These are phyloP conservation scores for Meiosimyza decipiens DNA, from an alignment of 2,888 invertebrate genomes.

Conservation along the genomic window DNA sequence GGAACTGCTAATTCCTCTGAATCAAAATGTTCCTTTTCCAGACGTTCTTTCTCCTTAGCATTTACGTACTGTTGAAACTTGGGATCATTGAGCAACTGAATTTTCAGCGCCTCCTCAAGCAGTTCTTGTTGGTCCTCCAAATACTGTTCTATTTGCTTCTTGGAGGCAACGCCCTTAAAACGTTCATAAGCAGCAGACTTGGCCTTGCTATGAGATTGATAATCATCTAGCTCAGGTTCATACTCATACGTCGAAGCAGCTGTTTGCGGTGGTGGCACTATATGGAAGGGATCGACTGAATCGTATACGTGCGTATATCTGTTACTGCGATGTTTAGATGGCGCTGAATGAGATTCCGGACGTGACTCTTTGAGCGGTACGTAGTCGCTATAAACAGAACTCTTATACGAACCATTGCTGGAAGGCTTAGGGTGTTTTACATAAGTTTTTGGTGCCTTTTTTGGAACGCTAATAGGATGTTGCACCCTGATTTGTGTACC, in stretches of 20 bases:
- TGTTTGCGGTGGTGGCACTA: constrained; percentile 56
- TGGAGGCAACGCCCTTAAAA: constrained; percentile 58
- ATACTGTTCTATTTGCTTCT: constrained; percentile 60
- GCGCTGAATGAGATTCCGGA: constrained; percentile 31
- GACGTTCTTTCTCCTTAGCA: constrained; percentile 54
- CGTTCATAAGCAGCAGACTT: constrained; percentile 47
- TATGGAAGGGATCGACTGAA: constrained; percentile 55
- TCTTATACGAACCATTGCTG: constrained; percentile 45
- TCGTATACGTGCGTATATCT: constrained; percentile 56
- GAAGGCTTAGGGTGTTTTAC: constrained; percentile 48
- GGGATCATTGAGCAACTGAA: constrained; percentile 58
- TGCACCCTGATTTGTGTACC: constrained; percentile 62
- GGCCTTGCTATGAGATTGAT: constrained; percentile 42
- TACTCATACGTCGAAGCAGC: constrained; percentile 52
- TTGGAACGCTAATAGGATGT: constrained; percentile 58
- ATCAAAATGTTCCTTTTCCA: constrained; percentile 52
- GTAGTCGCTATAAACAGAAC: constrained; percentile 45
- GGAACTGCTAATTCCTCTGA: constrained; percentile 51
- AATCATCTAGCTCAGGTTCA: constrained; percentile 57
- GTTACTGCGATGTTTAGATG: constrained; percentile 41
- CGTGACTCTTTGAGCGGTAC: constrained; percentile 49
- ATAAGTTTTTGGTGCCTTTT: constrained; percentile 45
- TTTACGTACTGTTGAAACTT: constrained; percentile 58
- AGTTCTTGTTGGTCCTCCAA: constrained; percentile 59
- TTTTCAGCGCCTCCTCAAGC: constrained; percentile 58